Evolutionary conservation across 2,888 invertebrate genomes (phyloP), one percentile per base, ranked within the genome.

Genomic region (Metopia argyrocephala): DNA sequence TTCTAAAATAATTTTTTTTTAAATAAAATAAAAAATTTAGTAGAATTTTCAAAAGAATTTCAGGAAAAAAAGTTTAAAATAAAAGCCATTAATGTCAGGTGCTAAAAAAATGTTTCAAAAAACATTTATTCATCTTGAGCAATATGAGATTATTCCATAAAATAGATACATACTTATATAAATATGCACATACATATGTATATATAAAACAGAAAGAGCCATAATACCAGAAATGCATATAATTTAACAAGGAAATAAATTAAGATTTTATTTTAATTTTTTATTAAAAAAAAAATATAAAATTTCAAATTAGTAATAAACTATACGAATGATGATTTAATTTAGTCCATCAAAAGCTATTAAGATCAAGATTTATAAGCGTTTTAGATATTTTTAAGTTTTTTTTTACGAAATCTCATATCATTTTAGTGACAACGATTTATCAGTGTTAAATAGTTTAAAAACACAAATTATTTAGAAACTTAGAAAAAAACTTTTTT

Each of bases 1-100:
- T 31, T 38, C 15, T 38, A 38, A 12, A 38, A 12, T 4, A 38
- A 38, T 12, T 12, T 38, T 38, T 12, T 38, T 38, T 38, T 38
- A 38, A 12, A 38, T 12, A 12, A 3, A 12, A 6, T 12, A 15
- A 15, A 38, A 38, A 38, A 38, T 38, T 9, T n/a, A n/a, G n/a
- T n/a, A n/a, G n/a, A n/a, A n/a, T n/a, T 38, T 38, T 38, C 4
- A 64, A 68, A 38, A 12, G 0, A 68, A 66, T 68, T 57, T 66
- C 54, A 54, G 65, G 59, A 78, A 65, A 18, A 70, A 28, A 50
- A 28, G 31, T 52, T 48, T 56, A 25, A 61, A 20, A 59, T 59
- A 52, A 54, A 65, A 38, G 18, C 27, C 18, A 50, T 54, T 68
- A 68, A 69, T 28, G 74, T 79, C 69, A 54, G 57, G 64, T 62